phyloP scores from a whole-genome alignment of 2,113 vertebrate species.

The Brachyhypopomus gauderio region DNA sequence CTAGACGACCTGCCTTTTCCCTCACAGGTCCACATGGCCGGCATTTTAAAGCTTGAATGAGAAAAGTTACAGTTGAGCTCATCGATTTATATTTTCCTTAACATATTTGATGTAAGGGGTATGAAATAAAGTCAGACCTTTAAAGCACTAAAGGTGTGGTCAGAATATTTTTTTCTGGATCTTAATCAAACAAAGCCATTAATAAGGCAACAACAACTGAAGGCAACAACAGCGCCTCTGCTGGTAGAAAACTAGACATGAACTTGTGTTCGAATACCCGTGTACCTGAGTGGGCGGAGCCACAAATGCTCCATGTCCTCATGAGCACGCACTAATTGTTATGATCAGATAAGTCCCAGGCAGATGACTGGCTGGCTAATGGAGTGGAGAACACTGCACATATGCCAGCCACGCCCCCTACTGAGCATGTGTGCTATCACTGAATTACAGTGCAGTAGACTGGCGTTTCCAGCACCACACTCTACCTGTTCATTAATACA shows the following conservation, averaged over 20 bases:
- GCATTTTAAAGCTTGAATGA: conserved; percentile 31
- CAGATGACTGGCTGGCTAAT: conserved; percentile 48
- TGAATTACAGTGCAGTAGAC: conserved; percentile 57
- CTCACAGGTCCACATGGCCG: background rate
- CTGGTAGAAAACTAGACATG: background rate
- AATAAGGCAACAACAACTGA: no score
- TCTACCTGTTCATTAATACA: conserved; percentile 71
- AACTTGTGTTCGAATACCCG: background rate
- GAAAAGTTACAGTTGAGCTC: conserved; percentile 6
- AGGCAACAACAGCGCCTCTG: background rate
- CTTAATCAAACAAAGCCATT: background rate
- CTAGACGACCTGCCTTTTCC: background rate
- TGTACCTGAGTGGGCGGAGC: background rate
- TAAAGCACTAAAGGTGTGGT: background rate
- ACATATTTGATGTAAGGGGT: background rate
- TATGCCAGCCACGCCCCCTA: background rate
- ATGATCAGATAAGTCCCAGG: conserved; percentile 2
- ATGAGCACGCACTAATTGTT: background rate
- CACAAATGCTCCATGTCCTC: background rate
- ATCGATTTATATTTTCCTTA: conserved; percentile 18
- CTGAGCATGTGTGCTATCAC: conserved; percentile 54
- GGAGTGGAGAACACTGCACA: conserved; percentile 27
- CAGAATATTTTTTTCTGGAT: no score
- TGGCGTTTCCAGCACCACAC: conserved; percentile 61
- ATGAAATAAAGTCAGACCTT: conserved; percentile 12